Conservation (phyloP, 2,888 invertebrate genomes). For the Eudemis profundana region DNA sequence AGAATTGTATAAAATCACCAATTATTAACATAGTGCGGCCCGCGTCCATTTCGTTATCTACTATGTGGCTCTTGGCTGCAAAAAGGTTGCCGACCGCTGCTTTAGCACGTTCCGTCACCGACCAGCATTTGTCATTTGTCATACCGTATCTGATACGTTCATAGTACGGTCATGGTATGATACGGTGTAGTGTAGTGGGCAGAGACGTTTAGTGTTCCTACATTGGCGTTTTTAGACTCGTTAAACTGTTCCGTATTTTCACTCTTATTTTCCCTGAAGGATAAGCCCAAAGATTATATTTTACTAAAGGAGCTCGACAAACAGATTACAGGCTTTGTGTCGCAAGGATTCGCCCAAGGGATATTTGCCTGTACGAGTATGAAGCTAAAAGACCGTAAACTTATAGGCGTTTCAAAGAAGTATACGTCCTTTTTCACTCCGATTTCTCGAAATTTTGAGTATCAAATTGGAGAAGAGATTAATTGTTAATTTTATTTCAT, state of each 20-base stretch:
- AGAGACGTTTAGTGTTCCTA: no score
- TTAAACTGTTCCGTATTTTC: background rate
- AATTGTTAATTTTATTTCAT: no score
- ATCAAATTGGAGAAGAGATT: background rate
- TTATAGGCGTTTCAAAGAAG: background rate
- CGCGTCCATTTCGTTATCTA: no score
- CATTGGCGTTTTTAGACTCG: background rate
- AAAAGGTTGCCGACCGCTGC: no score
- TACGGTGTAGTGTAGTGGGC: no score
- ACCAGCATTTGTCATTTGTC: no score
- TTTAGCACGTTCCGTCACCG: no score
- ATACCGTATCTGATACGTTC: no score
- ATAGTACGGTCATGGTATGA: no score
- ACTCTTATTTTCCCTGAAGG: background rate
- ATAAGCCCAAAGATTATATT: background rate
- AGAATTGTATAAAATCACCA: no score
- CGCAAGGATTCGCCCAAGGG: background rate
- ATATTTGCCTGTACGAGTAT: background rate
- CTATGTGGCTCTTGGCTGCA: no score
- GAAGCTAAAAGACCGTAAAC: background rate
- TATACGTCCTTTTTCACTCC: background rate
- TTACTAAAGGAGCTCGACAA: background rate
- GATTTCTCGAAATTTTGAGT: background rate
- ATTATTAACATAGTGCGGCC: no score
- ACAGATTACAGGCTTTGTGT: constrained; percentile 1